Conservation (phyloP, 53 echinoderm and acorn worm species). For the Henricia sp. region DNA sequence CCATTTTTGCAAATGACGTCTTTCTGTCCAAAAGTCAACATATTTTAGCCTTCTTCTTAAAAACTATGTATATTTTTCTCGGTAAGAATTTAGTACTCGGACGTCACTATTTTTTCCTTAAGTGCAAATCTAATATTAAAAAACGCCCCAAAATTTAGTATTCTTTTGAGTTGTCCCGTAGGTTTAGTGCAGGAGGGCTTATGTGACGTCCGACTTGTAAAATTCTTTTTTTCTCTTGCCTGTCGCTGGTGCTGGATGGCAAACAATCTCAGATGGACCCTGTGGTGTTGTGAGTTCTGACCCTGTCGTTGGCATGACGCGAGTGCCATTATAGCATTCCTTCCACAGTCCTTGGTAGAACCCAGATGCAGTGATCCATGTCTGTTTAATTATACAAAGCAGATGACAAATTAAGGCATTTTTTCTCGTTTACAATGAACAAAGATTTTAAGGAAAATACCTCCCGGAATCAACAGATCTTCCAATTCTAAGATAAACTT, state of each 20-base stretch:
- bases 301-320: slow-evolving; percentile 23
- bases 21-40: too few relatives aligned
- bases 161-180: not conserved
- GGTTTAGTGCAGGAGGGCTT: not conserved
- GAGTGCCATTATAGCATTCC: slow-evolving; percentile 86
- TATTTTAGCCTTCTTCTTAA: too few relatives aligned
- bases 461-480: too few relatives aligned
- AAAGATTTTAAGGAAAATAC: too few relatives aligned
- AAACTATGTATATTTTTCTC: too few relatives aligned
- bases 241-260: slow-evolving; percentile 60
- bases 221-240: slow-evolving; percentile 50
- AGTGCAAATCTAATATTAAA: too few relatives aligned
- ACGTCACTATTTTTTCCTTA: too few relatives aligned
- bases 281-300: slow-evolving; percentile 13
- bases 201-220: too few relatives aligned
- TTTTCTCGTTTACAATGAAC: too few relatives aligned
- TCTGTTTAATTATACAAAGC: not conserved
- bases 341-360: slow-evolving; percentile 84
- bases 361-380: slow-evolving; percentile 76
- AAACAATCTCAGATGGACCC: slow-evolving; percentile 38
- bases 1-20: too few relatives aligned
- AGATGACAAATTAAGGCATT: too few relatives aligned
- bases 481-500: too few relatives aligned
- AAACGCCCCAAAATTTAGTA: not conserved
- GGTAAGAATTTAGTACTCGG: not conserved